Evolutionary conservation across 2,797 vertebrate genomes (phyloP).

Genomic region (Xerus rutilus): DNA sequence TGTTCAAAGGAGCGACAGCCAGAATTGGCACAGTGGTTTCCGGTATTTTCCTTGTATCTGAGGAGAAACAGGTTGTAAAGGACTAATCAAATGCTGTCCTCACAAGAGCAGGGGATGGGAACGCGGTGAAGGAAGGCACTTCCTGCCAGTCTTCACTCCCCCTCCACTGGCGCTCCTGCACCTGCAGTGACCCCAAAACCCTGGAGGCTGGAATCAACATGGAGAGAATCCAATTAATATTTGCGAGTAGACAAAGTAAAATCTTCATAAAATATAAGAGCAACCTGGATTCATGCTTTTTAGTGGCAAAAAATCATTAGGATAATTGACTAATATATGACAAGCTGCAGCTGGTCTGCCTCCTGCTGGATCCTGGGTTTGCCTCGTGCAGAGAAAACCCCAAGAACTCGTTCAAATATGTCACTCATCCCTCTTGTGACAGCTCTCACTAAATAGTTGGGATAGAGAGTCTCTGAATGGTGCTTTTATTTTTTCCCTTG

Average conservation of each 20-base stretch:
- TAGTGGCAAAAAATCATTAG: constrained; percentile 67
- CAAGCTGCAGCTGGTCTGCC: constrained; percentile 79
- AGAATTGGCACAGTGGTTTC: constrained; percentile 82
- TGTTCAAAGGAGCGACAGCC: constrained; percentile 83
- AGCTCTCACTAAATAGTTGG: constrained; percentile 78
- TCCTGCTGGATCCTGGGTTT: constrained; percentile 72
- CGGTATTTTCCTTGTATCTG: constrained; percentile 80
- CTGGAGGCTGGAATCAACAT: constrained; percentile 66
- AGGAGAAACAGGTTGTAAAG: constrained; percentile 83
- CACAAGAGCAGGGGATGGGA: constrained; percentile 43
- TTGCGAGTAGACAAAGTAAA: constrained; percentile 70
- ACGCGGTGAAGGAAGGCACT: constrained; percentile 57
- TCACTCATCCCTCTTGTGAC: constrained; percentile 76
- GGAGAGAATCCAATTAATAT: constrained; percentile 81
- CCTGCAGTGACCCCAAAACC: constrained; percentile 73
- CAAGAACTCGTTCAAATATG: constrained; percentile 78
- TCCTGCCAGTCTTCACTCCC: constrained; percentile 67
- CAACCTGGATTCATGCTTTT: constrained; percentile 68
- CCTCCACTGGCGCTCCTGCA: constrained; percentile 1
- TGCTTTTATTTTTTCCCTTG: constrained; percentile 67
- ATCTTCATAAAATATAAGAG: constrained; percentile 69
- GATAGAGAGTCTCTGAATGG: constrained; percentile 78
- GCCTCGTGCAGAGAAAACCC: constrained; percentile 75
- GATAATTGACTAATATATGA: constrained; percentile 82
- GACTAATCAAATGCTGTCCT: constrained; percentile 81